Base-by-base conservation (phyloP, 2,113 vertebrate genomes). In the Sinocyclocheilus anophthalmus region DNA sequence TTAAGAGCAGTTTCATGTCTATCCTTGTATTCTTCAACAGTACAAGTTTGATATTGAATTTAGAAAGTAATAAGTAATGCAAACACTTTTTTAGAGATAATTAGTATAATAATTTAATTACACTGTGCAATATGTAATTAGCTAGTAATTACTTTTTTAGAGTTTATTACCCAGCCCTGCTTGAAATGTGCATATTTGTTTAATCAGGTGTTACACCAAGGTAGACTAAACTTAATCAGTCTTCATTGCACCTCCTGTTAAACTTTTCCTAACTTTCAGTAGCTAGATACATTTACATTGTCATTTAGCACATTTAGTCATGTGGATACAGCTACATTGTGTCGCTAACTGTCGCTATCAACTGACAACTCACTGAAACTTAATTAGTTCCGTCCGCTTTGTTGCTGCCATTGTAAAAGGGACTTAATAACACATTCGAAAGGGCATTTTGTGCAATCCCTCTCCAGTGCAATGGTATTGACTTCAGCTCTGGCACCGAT, bases 401-500 rank as follows among this genome's bases (percentile, higher is more conserved):
- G 69, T 20, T 72, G 9, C 4, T 39, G 9, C 37, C 20, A 39
- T 9, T 22, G 37, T 72, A 72, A 72, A 9, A 0, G 4, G 9
- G 9, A 3, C 37, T 72, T 72, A 72, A 72, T 72, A 42, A 72
- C 18, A 4, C 69, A 72, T 39, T 72, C 3, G 1, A 72, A 72
- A 72, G 69, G 26, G 20, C 30, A 8, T 18, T 5, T 26, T 42
- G 59, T 82, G 80, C 5, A 45, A 67, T 83, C 48, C 22, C 5
- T 70, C 24, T 48, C n/a, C 6, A 33, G 20, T 33, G n/a, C 24
- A 16, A 85, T 61, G 30, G 26, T 70, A 48, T 72, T 81, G 76
- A 20, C 69, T 72, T 39, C 69, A 26, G 33, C 45, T 18, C 69
- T 18, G 69, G 83, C 83, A 88, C 81, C 90, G 76, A 88, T 90